Conservation (phyloP, 2,113 vertebrate genomes). For the Bubo scandiacus region DNA sequence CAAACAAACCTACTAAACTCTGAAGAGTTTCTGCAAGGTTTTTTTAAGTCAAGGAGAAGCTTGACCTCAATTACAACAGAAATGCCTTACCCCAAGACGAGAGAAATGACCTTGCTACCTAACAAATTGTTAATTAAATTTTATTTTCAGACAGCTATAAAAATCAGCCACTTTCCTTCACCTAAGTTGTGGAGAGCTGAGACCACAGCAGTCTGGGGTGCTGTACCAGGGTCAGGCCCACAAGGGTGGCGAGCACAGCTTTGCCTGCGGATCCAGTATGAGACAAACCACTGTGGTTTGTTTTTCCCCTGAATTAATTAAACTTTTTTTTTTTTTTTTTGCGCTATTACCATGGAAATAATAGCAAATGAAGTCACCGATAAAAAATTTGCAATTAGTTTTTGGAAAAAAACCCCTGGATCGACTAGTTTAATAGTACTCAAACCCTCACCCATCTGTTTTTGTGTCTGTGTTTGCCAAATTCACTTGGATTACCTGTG, state of each 20-base stretch:
- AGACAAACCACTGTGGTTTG: background rate
- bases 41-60: background rate
- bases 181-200: fast-evolving
- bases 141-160: background rate
- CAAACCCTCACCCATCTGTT: background rate
- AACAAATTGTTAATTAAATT: background rate
- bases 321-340: background rate
- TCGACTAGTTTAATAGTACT: background rate
- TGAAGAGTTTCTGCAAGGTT: background rate
- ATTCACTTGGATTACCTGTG: conserved; percentile 23
- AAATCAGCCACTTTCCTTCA: background rate
- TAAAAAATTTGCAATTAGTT: conserved; percentile 18
- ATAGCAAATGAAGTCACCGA: background rate
- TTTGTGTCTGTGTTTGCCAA: background rate
- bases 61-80: background rate
- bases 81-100: background rate
- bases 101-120: background rate
- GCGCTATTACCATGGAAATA: background rate
- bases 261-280: background rate
- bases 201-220: background rate
- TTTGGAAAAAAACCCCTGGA: background rate
- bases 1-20: background rate
- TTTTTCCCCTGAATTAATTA: background rate
- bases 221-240: background rate
- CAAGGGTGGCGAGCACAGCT: fast-evolving